phyloP scores from a whole-genome alignment of 2,113 vertebrate genomes.

The Tapirus terrestris region DNA sequence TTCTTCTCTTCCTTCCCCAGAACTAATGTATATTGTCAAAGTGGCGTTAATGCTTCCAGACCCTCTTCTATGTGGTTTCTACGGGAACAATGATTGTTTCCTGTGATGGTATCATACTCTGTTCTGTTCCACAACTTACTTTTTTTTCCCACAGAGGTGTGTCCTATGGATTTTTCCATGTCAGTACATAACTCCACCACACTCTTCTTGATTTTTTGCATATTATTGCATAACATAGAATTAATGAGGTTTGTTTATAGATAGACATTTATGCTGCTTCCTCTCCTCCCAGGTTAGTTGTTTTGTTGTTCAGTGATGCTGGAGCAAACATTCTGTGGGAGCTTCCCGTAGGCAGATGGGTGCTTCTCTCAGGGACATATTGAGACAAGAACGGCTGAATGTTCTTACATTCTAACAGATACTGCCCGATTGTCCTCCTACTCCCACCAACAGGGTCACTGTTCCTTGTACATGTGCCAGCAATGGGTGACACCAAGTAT shows the following conservation, averaged over 20 bases:
- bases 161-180: background rate
- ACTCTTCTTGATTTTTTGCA: background rate
- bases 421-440: background rate
- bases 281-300: background rate
- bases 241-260: background rate
- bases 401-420: background rate
- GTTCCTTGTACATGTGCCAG: background rate
- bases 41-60: background rate
- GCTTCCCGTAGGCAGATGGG: background rate
- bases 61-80: background rate
- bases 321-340: background rate
- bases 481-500: background rate
- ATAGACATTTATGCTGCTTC: background rate
- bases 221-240: background rate
- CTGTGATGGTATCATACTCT: background rate
- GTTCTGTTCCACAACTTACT: background rate
- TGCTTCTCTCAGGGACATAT: background rate
- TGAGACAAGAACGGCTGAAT: background rate
- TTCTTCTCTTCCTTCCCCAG: background rate
- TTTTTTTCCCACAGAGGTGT: background rate
- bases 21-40: background rate
- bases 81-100: conserved; percentile 19
- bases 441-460: too few relatives aligned
- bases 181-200: background rate
- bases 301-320: background rate